Evolutionary conservation across 64 coral and sea anemone species (phyloP).

Genomic region (Montipora cactus): DNA sequence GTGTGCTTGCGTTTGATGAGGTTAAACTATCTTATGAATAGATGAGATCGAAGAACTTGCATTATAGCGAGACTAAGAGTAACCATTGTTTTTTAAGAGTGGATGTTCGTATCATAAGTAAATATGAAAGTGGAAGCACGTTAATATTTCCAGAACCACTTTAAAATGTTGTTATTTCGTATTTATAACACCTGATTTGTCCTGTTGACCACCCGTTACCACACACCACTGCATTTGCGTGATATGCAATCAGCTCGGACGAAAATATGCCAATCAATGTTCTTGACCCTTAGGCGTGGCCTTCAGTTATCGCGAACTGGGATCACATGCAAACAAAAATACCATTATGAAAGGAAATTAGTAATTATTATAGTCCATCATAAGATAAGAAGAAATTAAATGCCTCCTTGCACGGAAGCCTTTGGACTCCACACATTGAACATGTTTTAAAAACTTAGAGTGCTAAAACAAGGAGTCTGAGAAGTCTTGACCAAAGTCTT

Average conservation of each 20-base stretch:
- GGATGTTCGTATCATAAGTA: not conserved
- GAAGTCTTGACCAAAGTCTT: not conserved
- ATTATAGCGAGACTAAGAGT: not conserved
- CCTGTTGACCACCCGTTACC: too few relatives aligned
- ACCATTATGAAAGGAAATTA: not conserved
- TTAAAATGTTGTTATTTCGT: not conserved
- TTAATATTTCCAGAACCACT: not conserved
- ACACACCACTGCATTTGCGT: not conserved
- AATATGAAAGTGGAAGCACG: not conserved
- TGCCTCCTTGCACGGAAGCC: not conserved
- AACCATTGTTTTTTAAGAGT: not conserved
- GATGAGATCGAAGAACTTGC: not conserved
- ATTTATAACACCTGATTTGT: not conserved
- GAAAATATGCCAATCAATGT: not conserved
- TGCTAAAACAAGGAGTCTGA: not conserved
- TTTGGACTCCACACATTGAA: not conserved
- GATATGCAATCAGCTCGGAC: not conserved
- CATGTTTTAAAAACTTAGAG: not conserved
- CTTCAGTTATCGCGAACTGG: not conserved
- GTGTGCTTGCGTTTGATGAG: not conserved
- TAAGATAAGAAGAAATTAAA: not conserved
- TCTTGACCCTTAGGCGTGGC: conserved; percentile 4
- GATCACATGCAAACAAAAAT: not conserved
- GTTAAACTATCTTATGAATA: not conserved
- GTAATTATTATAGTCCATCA: not conserved